Evolutionary conservation across 2,797 vertebrate genomes (phyloP).

Genomic region (Zalophus californianus): DNA sequence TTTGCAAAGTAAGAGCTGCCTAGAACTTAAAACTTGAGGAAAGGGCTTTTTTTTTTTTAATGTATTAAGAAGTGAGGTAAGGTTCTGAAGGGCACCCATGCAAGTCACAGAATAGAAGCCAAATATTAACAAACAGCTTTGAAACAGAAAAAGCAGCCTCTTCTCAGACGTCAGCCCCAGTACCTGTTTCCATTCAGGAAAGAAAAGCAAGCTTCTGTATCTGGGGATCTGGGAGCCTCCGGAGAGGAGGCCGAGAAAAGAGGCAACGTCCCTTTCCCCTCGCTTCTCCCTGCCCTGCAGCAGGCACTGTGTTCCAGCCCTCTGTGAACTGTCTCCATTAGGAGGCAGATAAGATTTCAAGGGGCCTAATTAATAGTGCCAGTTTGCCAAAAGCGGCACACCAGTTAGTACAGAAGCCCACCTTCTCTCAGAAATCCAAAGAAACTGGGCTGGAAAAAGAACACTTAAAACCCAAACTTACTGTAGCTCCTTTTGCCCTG

Average conservation of each 20-base stretch:
- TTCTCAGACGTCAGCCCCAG: not conserved
- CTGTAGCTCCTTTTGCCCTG: not conserved
- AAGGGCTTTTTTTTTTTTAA: not conserved
- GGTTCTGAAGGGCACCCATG: not conserved
- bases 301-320: not conserved
- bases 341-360: slow-evolving; percentile 33
- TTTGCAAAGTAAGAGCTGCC: not conserved
- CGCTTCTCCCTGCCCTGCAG: not conserved
- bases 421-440: not conserved
- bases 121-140: not conserved
- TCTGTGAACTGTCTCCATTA: not conserved
- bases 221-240: not conserved
- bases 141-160: not conserved
- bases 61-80: not conserved
- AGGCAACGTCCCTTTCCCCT: not conserved
- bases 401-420: not conserved
- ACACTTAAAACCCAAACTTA: not conserved
- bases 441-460: not conserved
- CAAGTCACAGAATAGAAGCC: not conserved
- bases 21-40: not conserved
- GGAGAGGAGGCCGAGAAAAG: not conserved
- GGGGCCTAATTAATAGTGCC: not conserved
- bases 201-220: not conserved
- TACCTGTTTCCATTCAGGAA: not conserved
- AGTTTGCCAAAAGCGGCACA: not conserved